phyloP scores from a whole-genome alignment of 2,797 vertebrate species.

The Urosaurus nigricauda region DNA sequence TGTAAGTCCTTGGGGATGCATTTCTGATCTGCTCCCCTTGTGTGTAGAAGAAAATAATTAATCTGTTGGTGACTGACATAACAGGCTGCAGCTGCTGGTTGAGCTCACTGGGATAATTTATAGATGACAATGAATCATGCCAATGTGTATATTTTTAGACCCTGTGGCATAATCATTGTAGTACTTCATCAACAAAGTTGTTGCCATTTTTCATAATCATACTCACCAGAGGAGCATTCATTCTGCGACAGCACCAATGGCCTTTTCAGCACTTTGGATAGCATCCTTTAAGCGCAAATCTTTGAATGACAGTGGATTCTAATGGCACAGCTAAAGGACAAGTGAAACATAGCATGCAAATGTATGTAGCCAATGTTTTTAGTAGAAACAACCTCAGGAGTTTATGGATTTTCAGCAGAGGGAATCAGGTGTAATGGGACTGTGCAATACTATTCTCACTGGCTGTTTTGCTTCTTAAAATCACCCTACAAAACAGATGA shows the following conservation, averaged over 20 bases:
- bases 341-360: neutral
- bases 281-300: neutral
- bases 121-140: constrained; percentile 20
- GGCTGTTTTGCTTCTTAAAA: neutral
- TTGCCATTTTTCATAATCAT: constrained; percentile 22
- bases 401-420: neutral
- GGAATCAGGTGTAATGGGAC: no score
- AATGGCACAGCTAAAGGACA: neutral
- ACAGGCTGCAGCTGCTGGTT: constrained; percentile 21
- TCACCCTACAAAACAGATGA: no score
- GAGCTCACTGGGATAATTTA: constrained; percentile 19
- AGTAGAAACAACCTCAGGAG: neutral
- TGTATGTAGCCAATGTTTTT: neutral
- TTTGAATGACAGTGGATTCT: neutral
- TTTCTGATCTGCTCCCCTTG: neutral
- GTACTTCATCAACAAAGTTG: constrained; percentile 17
- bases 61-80: constrained; percentile 9
- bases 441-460: neutral
- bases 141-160: constrained; percentile 30
- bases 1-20: neutral
- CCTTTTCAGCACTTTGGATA: neutral
- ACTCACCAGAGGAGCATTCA: neutral
- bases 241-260: neutral
- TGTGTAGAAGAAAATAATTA: constrained; percentile 21
- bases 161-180: constrained; percentile 30